Base-by-base conservation (phyloP, 2,888 invertebrate species). In the Diaperis boleti region DNA sequence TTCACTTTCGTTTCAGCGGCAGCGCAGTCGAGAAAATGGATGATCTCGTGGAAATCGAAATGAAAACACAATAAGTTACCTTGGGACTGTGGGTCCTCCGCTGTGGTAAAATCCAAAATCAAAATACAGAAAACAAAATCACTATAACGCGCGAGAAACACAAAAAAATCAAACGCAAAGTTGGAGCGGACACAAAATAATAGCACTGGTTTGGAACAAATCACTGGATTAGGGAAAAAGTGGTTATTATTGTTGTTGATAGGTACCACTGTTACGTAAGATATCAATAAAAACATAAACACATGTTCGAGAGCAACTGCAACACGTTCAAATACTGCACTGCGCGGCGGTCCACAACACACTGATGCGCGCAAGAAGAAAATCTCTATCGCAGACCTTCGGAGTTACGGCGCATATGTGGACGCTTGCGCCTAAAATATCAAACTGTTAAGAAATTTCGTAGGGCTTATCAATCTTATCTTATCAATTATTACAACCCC, bases 251-350 rank as follows among this genome's bases (percentile, higher is more conserved):
- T 26, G n/a, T 26, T 33, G n/a, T 13, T 8, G 26, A 10, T 26
- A 29, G 17, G n/a, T 8, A 54, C 15, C 56, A 62, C 62, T 62
- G 45, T 62, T 62, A 56, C 55, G 55, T 54, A 62, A 56, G 49
- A 55, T 62, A 59, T 66, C 64, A 66, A 68, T 68, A 68, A 65
- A 68, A 68, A 68, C 64, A 66, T 68, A 65, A 68, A 68, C 68
- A 68, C 68, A 68, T 68, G 68, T 64, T 62, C 63, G 65, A 52
- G 29, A 60, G 39, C 52, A 13, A 52, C 59, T 60, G 20, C 35
- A 26, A 44, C 18, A 22, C 44, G 52, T 22, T 44, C 50, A 4
- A 35, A 41, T 42, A 42, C 41, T 49, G 41, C 57, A 49, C 55
- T 42, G 45, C 63, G 52, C 66, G 60, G 56, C 57, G 60, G 37